Percentiles rank a stretch among this genome's conserved stretches.
Conservation (phyloP, 2,797 vertebrate genomes). For the Spondyliosoma cantharus region DNA sequence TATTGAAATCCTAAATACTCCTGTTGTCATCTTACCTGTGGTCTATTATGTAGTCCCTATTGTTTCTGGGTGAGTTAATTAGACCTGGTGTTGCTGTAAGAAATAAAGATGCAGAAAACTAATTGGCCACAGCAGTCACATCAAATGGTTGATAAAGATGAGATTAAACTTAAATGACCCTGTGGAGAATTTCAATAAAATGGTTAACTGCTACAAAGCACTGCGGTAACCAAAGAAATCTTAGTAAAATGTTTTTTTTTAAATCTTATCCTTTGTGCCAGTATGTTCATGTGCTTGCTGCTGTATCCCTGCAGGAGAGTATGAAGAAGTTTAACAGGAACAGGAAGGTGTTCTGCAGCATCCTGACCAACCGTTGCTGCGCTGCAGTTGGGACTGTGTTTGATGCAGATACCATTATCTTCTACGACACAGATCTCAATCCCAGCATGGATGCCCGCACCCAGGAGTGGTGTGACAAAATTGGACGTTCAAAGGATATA, state of each 20-base stretch:
- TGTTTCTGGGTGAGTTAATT: constrained; percentile 9
- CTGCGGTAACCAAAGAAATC: not conserved
- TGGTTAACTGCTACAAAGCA: not conserved
- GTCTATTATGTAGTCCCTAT: not conserved
- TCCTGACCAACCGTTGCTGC: constrained; percentile 94
- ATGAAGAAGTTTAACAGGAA: constrained; percentile 93
- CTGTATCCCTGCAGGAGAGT: constrained; percentile 82
- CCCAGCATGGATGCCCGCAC: constrained; percentile 94
- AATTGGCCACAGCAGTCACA: constrained; percentile 1
- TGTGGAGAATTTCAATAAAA: not conserved
- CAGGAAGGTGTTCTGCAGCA: constrained; percentile 91
- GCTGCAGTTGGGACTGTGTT: constrained; percentile 90
- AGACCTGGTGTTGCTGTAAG: not conserved
- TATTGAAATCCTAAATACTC: not conserved
- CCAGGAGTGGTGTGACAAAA: constrained; percentile 96
- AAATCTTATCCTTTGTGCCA: not conserved
- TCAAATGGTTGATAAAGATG: not conserved
- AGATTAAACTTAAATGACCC: not conserved
- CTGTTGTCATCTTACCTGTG: not conserved
- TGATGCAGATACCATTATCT: constrained; percentile 93
- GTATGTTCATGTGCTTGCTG: not conserved
- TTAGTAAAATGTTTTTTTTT: not conserved
- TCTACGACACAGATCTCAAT: constrained; percentile 95
- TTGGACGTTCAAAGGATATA: constrained; percentile 94
- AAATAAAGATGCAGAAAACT: not conserved